Evolutionary conservation across 1,140 invertebrate genomes (phyloP), one percentile per base, ranked within the genome.

Genomic region (Amyelois transitella): DNA sequence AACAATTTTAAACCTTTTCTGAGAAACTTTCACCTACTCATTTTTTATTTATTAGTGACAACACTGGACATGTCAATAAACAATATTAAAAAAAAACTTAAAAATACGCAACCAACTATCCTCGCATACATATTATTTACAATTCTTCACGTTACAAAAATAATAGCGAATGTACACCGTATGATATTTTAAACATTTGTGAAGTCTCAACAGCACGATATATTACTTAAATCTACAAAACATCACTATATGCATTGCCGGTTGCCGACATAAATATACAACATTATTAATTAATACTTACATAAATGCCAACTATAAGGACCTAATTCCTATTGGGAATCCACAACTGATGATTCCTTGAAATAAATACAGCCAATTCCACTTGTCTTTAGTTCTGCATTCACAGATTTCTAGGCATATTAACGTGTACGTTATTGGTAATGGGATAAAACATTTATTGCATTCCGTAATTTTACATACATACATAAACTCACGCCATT

Each of bases 261-360:
- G 19, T 25, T 7, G 7, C 24, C 19, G 2, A 44, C 20, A 53
- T 44, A 51, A 32, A 58, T 58, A 58, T 58, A 58, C 56, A 58
- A n/a, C 24, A 53, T 59, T 45, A 59, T 49, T 53, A 59, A 8
- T 48, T 21, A 48, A 14, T 53, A 50, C 18, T 18, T 48, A 54
- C 44, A 17, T 66, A 66, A 66, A 66, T 66, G 63, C 63, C 55
- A 55, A 66, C 57, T 55, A 62, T n/a, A 18, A 44, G 55, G 32
- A 38, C 32, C 32, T 2, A 14, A 14, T 1, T 14, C 32, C n/a
- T n/a, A n/a, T n/a, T n/a, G 38, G 25, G 38, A 21, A 32, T 51
- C 55, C 7, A 45, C 32, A 38, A 38, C 17, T 38, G 32, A 14
- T 3, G 32, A 14, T 38, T 14, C 32, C 32, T 14, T 14, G 32